Evolutionary conservation across 2,888 invertebrate species (phyloP), one percentile per base, ranked within the genome.

Genomic region (Ophion slaviceki): DNA sequence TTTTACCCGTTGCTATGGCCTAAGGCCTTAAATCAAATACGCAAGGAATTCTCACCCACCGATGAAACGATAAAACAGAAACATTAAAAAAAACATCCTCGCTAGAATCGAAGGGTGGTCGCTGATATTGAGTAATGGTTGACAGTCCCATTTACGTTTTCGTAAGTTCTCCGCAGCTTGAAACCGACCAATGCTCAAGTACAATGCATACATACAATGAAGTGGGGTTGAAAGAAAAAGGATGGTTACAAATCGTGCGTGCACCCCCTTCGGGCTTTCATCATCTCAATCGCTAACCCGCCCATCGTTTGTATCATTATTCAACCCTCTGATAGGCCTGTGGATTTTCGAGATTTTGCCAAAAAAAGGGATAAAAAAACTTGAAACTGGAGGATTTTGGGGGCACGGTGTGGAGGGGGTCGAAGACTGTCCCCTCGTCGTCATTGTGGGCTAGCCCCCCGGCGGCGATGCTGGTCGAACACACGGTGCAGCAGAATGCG

Each of bases 341-440:
- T 81, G 40, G 84, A 84, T 75, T 84, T 80, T 80, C 78, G 80
- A 77, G 72, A 81, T 87, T 86, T 86, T 81, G 80, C 88, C 84
- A 86, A 86, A 87, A 87, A 82, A 62, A 66, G 74, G 57, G 47
- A 24, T 24, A 24, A 40, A 67, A 72, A 82, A 74, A 84, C 74
- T 85, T 78, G 77, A 83, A 80, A 86, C 66, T 81, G 62, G 83
- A 85, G 77, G 87, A 87, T 87, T 87, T 86, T 82, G 82, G 53
- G 72, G 72, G 81, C 62, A 67, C 68, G 74, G 3, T n/a, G 77
- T 71, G 45, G 70, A 20, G 75, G 64, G 67, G 77, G 81, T 53
- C 66, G 62, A 66, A 72, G 78, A 81, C 81, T 87, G 84, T 82
- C 83, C 81, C 80, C 82, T 78, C 45, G 20, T 72, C 77, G 71